Percentiles rank a stretch among this genome's conserved stretches.
Conservation (phyloP, 2,888 invertebrate species). For the Idaea dimidiata region DNA sequence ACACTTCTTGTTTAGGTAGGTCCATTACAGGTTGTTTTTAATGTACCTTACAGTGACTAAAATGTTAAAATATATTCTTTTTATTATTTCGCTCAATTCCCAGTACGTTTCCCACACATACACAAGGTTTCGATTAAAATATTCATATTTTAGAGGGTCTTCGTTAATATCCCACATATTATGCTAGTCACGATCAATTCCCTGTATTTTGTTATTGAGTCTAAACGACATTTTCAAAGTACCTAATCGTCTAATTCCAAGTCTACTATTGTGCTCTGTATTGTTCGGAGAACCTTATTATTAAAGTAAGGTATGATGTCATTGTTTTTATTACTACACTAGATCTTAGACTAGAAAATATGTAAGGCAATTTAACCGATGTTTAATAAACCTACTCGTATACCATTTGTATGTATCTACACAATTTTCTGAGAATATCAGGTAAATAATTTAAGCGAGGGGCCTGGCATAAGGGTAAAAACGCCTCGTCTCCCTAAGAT, state of each 20-base stretch:
- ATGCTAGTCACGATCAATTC: constrained; percentile 44
- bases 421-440: too few species aligned
- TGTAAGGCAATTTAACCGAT: background rate
- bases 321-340: background rate
- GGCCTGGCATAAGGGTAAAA: too few species aligned
- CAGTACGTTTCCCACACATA: background rate
- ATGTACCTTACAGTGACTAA: too few species aligned
- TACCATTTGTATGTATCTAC: too few species aligned
- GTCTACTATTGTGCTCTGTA: constrained; percentile 19
- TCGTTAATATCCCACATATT: constrained; percentile 24
- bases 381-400: background rate
- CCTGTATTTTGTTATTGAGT: constrained; percentile 24
- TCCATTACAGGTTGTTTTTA: too few species aligned
- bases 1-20: too few species aligned
- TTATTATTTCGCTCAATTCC: background rate
- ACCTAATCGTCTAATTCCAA: constrained; percentile 24
- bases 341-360: background rate
- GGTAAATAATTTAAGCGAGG: too few species aligned
- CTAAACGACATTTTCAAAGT: constrained; percentile 5
- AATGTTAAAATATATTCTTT: background rate
- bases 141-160: constrained; percentile 44
- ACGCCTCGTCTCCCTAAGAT: too few species aligned
- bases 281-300: constrained; percentile 14
- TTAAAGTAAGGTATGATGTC: constrained; percentile 16
- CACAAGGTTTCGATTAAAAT: constrained; percentile 45